These are phyloP conservation scores for Cuculus canorus DNA, from an alignment of 2,797 vertebrate species.

Conservation along the genomic window DNA sequence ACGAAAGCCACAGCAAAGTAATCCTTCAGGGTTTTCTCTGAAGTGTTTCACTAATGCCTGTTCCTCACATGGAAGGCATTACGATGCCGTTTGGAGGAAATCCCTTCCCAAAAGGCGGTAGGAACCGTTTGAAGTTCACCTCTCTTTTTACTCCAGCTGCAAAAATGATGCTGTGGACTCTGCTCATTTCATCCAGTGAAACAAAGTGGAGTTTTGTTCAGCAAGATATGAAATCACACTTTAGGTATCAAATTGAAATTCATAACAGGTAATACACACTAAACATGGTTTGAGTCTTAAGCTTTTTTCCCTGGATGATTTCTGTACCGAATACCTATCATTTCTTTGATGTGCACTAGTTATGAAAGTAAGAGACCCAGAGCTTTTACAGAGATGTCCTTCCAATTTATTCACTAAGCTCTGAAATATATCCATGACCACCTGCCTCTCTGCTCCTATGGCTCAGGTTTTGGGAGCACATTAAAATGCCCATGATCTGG, in stretches of 20 bases:
- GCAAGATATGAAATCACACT: not conserved
- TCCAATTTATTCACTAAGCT: conserved; percentile 10
- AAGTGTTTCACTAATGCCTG: not conserved
- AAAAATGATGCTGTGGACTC: not conserved
- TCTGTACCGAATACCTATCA: not conserved
- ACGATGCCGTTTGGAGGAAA: not conserved
- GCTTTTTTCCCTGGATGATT: not conserved
- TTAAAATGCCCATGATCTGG: not conserved
- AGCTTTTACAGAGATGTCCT: not conserved
- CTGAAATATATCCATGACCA: not conserved
- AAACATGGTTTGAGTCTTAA: not conserved
- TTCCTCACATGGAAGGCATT: not conserved
- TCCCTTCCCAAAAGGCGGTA: not conserved
- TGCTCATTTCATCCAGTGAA: not conserved
- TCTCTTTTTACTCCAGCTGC: not conserved
- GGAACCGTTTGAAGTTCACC: not conserved
- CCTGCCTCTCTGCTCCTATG: not conserved
- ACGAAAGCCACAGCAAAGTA: not conserved
- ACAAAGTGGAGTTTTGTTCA: not conserved
- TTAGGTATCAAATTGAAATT: not conserved
- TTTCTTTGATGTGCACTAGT: not conserved
- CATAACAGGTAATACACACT: not conserved
- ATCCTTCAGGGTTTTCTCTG: not conserved
- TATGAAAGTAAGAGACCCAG: not conserved
- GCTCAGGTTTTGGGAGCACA: not conserved